Base-by-base conservation (phyloP, 2,797 vertebrate species). In the Bovichtus variegatus region DNA sequence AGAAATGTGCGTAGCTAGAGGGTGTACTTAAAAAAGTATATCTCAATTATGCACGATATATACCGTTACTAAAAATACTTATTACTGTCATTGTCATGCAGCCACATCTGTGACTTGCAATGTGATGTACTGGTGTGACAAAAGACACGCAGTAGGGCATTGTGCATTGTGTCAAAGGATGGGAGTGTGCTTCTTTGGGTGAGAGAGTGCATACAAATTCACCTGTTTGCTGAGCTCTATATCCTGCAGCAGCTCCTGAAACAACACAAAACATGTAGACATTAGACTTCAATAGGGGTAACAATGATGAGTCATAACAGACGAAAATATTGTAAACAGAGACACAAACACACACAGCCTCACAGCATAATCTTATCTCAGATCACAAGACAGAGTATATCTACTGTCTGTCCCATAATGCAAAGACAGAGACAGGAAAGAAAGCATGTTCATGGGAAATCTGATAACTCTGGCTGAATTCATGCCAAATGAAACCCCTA, bases 211-310 rank as follows among this genome's bases (percentile, higher is more conserved):
- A 31, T 60, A n/a, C 4, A 75, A 36, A 68, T 12, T 34, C 54
- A 91, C 90, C 91, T 87, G 87, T 66, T 80, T 87, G 90, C 40
- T 80, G 87, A 76, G 78, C 27, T 41, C 83, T 87, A 12, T 76
- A 91, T 57, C 87, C 78, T 19, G 59, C 78, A 51, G 40, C 78
- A 19, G 80, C 62, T n/a, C 82, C 90, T 91, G 67, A 84, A 81
- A 87, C 38, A 55, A 50, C 59, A 86, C n/a, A 71, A 23, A 67
- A 18, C 15, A 72, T 7, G 9, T 4, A 59, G 2, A 51, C 18
- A 38, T 2, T 40, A 12, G 18, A 62, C 23, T 53, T 41, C 15
- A 68, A 23, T 9, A 8, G 1, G 0, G 6, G 3, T 4, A 36
- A 58, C 23, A 51, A 29, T 54, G 36, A 44, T 10, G 15, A 55